These are phyloP conservation scores for Sesia bembeciformis DNA, from an alignment of 2,888 invertebrate genomes.

Conservation along the genomic window DNA sequence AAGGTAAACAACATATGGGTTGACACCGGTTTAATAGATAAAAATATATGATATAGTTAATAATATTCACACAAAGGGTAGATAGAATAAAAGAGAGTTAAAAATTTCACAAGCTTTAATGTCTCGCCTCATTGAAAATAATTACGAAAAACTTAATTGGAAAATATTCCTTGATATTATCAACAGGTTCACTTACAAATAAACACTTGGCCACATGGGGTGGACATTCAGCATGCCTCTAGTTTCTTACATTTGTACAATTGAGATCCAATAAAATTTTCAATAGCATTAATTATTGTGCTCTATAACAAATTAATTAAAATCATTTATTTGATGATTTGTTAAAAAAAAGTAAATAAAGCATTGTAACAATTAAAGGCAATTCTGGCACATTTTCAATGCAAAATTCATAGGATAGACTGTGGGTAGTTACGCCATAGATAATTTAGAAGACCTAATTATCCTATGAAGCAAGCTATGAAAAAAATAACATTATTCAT, in stretches of 20 bases:
- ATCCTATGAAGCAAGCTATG: not conserved
- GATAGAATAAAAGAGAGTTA: slow-evolving; percentile 8
- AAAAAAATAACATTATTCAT: not conserved
- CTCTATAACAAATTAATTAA: not conserved
- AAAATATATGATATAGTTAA: not conserved
- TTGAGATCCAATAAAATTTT: slow-evolving; percentile 50
- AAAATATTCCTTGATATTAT: slow-evolving; percentile 40
- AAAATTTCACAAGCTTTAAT: slow-evolving; percentile 47
- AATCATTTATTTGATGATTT: not conserved
- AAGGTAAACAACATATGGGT: too few species aligned
- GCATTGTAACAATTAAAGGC: slow-evolving; percentile 21
- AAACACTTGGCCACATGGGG: not conserved
- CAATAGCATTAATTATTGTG: slow-evolving; percentile 4
- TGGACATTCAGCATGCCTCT: not conserved
- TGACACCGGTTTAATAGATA: not conserved
- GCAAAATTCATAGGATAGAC: slow-evolving; percentile 8
- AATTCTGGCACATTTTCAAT: slow-evolving; percentile 32
- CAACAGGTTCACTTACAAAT: not conserved
- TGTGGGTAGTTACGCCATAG: not conserved
- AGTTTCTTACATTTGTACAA: slow-evolving; percentile 33
- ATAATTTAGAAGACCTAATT: not conserved
- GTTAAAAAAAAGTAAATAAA: slow-evolving; percentile 4
- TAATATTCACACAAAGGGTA: not conserved
- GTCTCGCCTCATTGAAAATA: slow-evolving; percentile 34
- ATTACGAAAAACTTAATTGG: slow-evolving; percentile 43